Evolutionary conservation across 2,888 invertebrate species (phyloP), one percentile per base, ranked within the genome.

Genomic region (Erebia aethiops): DNA sequence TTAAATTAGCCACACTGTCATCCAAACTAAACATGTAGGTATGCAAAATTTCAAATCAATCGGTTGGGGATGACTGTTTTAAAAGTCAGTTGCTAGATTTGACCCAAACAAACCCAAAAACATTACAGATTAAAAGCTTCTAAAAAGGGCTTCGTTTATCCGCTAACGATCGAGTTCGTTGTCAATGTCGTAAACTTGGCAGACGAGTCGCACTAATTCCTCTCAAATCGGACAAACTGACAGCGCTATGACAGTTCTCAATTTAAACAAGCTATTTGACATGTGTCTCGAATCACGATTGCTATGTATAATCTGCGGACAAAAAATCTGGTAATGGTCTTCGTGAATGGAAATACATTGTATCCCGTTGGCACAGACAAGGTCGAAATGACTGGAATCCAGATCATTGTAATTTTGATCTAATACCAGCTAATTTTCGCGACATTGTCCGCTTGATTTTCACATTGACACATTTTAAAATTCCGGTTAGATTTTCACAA

Each of bases 111-210:
- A 26, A 26, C 26, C 2, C 21, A 21, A 1, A 21, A 21, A 21
- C 21, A 21, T 21, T 21, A 2, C 21, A 2, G 2, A 2, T 21
- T 21, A 21, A 21, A 26, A 26, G 26, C 1, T 26, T 26, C 2
- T 26, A 26, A 26, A 26, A 26, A 26, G 26, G 26, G 26, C 26
- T 54, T n/a, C 54, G 46, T 64, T 18, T 64, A 41, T 54, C 64
- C 49, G 58, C 51, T 46, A 21, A 46, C 46, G 61, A 64, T 74
- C 74, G 72, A 74, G 73, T 74, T 74, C 76, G 75, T 67, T 76
- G 75, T 69, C 73, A 74, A 56, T 46, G 51, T 43, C 66, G 69
- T 63, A 73, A 66, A 68, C 69, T 74, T 75, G 76, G 72, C 76
- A 70, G 52, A 26, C 56, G 51, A 58, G 46, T 5, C 43, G 26